phyloP scores from a whole-genome alignment of 2,797 vertebrate genomes.

The Setipinna tenuifilis region DNA sequence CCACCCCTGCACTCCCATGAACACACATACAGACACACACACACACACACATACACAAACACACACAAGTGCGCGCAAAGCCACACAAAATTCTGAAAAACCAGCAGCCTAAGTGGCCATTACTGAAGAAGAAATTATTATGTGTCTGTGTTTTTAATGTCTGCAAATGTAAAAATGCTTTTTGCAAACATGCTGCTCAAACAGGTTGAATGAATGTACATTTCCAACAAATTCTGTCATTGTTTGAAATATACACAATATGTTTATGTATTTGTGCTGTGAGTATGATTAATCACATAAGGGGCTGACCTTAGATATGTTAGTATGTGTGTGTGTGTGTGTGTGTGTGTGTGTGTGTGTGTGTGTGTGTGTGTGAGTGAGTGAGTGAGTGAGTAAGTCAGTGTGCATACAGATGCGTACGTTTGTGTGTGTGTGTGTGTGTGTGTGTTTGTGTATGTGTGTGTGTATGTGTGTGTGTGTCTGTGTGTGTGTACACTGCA shows the following conservation, averaged over 20 bases:
- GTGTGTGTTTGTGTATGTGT: no score
- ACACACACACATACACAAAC: slow-evolving; percentile 21
- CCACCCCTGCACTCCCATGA: no score
- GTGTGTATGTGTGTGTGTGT: background rate
- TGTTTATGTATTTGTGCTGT: background rate
- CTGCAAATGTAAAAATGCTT: background rate
- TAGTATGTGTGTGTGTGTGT: background rate
- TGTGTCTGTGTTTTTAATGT: background rate
- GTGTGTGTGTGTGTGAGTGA: background rate
- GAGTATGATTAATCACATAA: background rate
- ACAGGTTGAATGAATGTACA: no score
- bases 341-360: background rate
- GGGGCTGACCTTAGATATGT: background rate
- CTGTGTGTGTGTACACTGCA: no score
- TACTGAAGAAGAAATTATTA: background rate
- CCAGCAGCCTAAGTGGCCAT: background rate
- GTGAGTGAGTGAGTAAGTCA: background rate
- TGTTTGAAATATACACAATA: background rate
- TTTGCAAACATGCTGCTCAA: no score
- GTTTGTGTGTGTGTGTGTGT: no score
- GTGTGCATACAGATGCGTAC: no score
- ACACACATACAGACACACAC: background rate
- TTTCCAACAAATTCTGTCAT: no score
- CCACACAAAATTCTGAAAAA: background rate
- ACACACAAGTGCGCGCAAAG: background rate